Conservation (phyloP, 2,888 invertebrate genomes). For the Charanyca ferruginea region DNA sequence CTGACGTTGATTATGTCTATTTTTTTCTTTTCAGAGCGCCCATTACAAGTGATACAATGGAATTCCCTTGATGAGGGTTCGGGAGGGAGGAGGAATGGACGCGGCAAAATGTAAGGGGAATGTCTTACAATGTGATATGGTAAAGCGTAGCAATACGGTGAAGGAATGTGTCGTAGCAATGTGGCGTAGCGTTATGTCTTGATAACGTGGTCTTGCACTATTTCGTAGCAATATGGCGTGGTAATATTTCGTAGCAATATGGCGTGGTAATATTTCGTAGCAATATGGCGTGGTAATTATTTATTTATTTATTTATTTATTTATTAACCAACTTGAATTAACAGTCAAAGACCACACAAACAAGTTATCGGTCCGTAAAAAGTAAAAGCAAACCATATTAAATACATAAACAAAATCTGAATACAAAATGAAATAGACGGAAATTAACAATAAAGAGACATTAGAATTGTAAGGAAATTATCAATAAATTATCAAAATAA, state of each 20-base stretch:
- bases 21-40: constrained; percentile 76
- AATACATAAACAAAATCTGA: too few species aligned
- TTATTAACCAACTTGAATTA: too few species aligned
- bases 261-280: background rate
- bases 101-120: constrained; percentile 57
- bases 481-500: too few species aligned
- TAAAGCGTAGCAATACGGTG: background rate
- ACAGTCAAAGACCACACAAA: too few species aligned
- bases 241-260: background rate
- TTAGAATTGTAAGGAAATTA: too few species aligned
- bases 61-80: constrained; percentile 83
- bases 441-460: too few species aligned
- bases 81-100: constrained; percentile 65
- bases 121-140: background rate
- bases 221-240: background rate
- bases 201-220: too few species aligned
- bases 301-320: too few species aligned
- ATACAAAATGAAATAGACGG: too few species aligned
- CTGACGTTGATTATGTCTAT: constrained; percentile 74
- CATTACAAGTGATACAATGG: constrained; percentile 83
- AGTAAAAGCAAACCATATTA: too few species aligned
- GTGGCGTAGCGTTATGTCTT: background rate
- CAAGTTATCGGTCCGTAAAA: too few species aligned
- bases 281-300: background rate
- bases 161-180: background rate